Evolutionary conservation across 1,140 invertebrate genomes (phyloP), one percentile per base, ranked within the genome.

Genomic region (Cydia splendana): DNA sequence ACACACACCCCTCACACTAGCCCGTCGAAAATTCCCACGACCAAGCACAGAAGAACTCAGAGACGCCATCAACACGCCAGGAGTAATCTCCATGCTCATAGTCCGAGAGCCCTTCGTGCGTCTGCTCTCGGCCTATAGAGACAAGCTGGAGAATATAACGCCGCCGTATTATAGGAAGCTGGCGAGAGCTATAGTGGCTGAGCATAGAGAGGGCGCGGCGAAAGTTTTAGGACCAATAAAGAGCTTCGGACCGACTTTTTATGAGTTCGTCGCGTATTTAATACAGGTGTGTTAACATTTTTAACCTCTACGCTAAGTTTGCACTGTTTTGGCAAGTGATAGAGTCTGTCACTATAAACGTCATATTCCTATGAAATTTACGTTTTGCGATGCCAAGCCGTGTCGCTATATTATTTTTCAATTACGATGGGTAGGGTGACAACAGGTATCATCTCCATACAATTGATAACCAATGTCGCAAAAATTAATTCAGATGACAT

Each of bases 41-140:
- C 95, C 95, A 2, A 94, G 92, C 45, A 85, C 94, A 9, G 85
- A 92, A 5, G 94, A 95, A 81, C 82, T 95, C n/a, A 77, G 79
- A 74, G 90, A 90, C 34, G 87, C 94, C 51, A 88, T 94, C 4
- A 92, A 93, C 20, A 88, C 95, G 30, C 92, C 94, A 0, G 94
- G 92, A 4, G 93, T 94, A 0, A 87, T 96, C 73, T 96, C 96
- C 75, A 96, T 98, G 76, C 92, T 98, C 24, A 97, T 98, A 79
- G 98, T 98, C 0, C 94, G 98, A 24, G 97, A 99, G 93, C 98
- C 98, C 0, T 96, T 99, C 79, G 98, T 99, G 86, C 94, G 98
- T 76, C 93, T 99, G 2, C 87, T 99, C 18, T 98, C 97, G 2
- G 98, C 98, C 12, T 99, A 97, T 89, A 94, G 97, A 78, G 98